Evolutionary conservation across 1,140 invertebrate species (phyloP).

Genomic region (Babylonia areolata): DNA sequence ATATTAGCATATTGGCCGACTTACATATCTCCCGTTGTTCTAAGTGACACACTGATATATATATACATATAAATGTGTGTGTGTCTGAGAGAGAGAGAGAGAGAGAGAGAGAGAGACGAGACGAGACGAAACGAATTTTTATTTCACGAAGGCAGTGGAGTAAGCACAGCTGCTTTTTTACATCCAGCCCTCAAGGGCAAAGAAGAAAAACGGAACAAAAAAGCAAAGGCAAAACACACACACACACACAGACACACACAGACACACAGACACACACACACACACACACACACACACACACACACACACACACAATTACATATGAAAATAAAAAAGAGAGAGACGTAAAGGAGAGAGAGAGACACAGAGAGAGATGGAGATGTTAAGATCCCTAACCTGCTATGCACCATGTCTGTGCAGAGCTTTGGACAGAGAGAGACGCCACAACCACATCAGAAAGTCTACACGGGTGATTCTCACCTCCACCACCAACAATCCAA

Average conservation of each 20-base stretch:
- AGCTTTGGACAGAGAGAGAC: slow-evolving; percentile 41
- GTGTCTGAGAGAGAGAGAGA: not conserved
- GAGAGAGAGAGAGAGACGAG: not conserved
- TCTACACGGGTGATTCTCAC: slow-evolving; percentile 54
- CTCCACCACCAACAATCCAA: slow-evolving; percentile 60
- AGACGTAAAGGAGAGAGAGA: not conserved
- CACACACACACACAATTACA: not conserved
- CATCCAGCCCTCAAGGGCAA: not conserved
- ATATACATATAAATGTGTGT: not conserved
- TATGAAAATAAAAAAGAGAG: not conserved
- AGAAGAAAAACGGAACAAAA: not conserved
- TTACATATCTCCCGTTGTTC: no score
- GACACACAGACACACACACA: not conserved
- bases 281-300: not conserved
- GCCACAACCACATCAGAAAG: slow-evolving; percentile 39
- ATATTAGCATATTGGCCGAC: no score
- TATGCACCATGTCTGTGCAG: not conserved
- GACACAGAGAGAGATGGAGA: not conserved
- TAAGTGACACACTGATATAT: no score
- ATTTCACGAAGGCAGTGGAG: not conserved
- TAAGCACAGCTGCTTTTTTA: not conserved
- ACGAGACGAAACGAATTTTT: not conserved
- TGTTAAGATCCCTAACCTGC: not conserved
- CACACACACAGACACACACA: not conserved
- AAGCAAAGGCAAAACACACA: not conserved